Conservation (phyloP, 2,888 invertebrate genomes). For the Andricus quercusramuli region DNA sequence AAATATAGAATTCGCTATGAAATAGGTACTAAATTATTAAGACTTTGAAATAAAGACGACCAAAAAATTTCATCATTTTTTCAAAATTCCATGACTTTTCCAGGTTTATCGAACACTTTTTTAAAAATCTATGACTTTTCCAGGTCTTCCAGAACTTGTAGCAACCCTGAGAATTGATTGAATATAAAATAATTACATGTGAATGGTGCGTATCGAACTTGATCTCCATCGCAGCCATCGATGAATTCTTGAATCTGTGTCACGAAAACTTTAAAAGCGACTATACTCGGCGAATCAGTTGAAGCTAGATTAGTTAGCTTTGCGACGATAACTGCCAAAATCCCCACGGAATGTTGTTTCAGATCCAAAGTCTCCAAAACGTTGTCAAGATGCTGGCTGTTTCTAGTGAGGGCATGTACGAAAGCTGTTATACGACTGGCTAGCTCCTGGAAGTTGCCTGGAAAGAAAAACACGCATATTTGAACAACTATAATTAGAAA, state of each 20-base stretch:
- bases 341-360: slow-evolving; percentile 94
- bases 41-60: too few species aligned
- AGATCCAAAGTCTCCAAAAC: slow-evolving; percentile 94
- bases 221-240: slow-evolving; percentile 91
- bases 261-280: slow-evolving; percentile 81
- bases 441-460: slow-evolving; percentile 89
- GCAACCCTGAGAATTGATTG: not conserved
- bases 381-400: slow-evolving; percentile 91
- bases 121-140: too few species aligned
- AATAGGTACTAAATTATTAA: too few species aligned
- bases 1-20: too few species aligned
- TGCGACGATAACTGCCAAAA: slow-evolving; percentile 91
- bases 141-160: too few species aligned
- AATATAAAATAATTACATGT: slow-evolving; percentile 84
- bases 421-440: slow-evolving; percentile 88
- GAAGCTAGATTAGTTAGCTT: slow-evolving; percentile 84
- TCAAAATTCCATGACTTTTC: too few species aligned
- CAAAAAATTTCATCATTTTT: too few species aligned
- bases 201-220: slow-evolving; percentile 92
- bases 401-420: slow-evolving; percentile 89
- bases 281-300: slow-evolving; percentile 59
- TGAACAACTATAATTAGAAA: not conserved
- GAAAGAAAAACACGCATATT: slow-evolving; percentile 63
- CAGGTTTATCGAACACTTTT: too few species aligned
- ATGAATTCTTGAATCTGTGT: slow-evolving; percentile 93